phyloP scores from a whole-genome alignment of 2,888 invertebrate genomes.

The Latrodectus hesperus region DNA sequence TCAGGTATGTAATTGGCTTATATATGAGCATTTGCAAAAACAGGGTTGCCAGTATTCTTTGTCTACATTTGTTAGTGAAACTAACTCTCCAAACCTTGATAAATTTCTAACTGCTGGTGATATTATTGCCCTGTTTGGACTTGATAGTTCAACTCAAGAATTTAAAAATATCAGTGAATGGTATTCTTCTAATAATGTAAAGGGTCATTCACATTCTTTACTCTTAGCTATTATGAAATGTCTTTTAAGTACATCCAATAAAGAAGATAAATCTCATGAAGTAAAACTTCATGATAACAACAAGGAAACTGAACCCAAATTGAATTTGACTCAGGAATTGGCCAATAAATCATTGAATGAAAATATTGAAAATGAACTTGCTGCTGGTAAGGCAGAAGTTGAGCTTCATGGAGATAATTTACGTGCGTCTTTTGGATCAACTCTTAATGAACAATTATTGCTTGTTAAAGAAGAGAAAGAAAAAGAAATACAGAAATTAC shows the following conservation, averaged over 20 bases:
- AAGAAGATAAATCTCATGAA: slow-evolving; percentile 15
- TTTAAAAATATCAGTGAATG: slow-evolving; percentile 37
- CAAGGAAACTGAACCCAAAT: background rate
- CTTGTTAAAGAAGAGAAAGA: slow-evolving; percentile 39
- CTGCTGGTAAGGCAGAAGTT: too few species aligned
- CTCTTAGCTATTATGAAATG: slow-evolving; percentile 43
- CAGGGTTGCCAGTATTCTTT: slow-evolving; percentile 58
- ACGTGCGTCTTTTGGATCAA: slow-evolving; percentile 1
- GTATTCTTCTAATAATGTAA: slow-evolving; percentile 23
- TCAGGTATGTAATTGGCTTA: slow-evolving; percentile 61
- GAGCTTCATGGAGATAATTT: background rate
- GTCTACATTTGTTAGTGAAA: slow-evolving; percentile 56
- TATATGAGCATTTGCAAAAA: slow-evolving; percentile 54
- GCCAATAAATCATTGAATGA: background rate
- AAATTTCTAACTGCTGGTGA: slow-evolving; percentile 51
- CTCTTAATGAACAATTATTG: slow-evolving; percentile 25
- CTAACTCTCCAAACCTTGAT: slow-evolving; percentile 41
- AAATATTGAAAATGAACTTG: background rate
- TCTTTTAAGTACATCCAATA: slow-evolving; percentile 18
- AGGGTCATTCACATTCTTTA: slow-evolving; percentile 30
- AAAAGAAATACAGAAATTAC: slow-evolving; percentile 43
- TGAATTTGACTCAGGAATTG: background rate
- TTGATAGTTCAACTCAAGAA: slow-evolving; percentile 25
- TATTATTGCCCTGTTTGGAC: slow-evolving; percentile 42
- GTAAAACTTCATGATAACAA: background rate